phyloP scores from a whole-genome alignment of 2,888 invertebrate genomes.

The Leptopilina drosophilae region DNA sequence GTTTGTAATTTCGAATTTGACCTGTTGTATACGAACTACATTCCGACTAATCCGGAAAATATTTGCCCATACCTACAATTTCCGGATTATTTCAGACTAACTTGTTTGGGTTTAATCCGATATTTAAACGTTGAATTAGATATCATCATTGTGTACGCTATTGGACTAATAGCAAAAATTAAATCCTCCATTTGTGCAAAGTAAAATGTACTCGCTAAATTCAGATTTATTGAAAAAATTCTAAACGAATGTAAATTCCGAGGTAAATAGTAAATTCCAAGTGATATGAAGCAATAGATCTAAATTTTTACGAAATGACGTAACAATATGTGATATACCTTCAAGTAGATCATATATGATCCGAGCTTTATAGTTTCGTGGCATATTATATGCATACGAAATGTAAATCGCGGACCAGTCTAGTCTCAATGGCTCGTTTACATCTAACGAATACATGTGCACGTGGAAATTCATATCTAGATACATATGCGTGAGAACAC shows the following conservation, averaged over 20 bases:
- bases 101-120: no score
- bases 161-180: no score
- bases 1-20: no score
- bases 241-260: not conserved
- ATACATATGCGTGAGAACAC: slow-evolving; percentile 27
- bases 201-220: not conserved
- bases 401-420: slow-evolving; percentile 60
- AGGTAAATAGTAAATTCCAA: not conserved
- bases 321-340: not conserved
- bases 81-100: no score
- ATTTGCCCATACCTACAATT: no score
- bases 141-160: no score
- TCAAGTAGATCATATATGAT: not conserved
- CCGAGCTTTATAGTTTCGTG: not conserved
- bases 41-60: no score
- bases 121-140: no score
- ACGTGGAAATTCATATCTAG: not conserved
- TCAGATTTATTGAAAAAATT: not conserved
- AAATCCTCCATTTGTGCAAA: no score
- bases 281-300: not conserved
- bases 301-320: slow-evolving; percentile 1
- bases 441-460: slow-evolving; percentile 33
- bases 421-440: slow-evolving; percentile 59
- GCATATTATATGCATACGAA: slow-evolving; percentile 46
- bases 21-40: no score